A percentile compares a stretch with the other conserved stretches of the same genome.
phyloP scores from a whole-genome alignment of 1,140 invertebrate species.

The Hyles vespertilio region DNA sequence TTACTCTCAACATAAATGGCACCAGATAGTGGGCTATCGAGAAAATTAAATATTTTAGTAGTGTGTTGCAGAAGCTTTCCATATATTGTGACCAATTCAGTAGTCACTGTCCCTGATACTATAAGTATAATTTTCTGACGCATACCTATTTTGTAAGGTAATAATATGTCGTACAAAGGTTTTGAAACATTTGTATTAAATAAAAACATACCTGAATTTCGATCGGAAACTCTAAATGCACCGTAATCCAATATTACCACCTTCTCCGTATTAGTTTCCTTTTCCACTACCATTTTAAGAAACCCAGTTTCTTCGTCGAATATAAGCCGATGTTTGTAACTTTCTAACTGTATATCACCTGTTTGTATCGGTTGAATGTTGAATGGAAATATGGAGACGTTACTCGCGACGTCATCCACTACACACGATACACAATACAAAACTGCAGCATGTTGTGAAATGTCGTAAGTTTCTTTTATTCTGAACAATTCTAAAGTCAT shows the following conservation, averaged over 20 bases:
- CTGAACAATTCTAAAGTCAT: conserved; percentile 83
- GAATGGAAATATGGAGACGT: conserved; percentile 53
- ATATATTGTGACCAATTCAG: conserved; percentile 83
- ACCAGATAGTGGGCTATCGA: conserved; percentile 76
- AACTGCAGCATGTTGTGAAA: conserved; percentile 67
- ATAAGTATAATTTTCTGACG: conserved; percentile 81
- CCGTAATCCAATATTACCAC: conserved; percentile 46
- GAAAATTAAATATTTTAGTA: conserved; percentile 80
- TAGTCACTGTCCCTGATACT: conserved; percentile 82
- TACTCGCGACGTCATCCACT: conserved; percentile 46
- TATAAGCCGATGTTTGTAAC: conserved; percentile 80
- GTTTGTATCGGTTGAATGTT: conserved; percentile 77
- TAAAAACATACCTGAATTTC: conserved; percentile 53
- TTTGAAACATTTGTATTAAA: conserved; percentile 51
- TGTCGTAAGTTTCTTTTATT: conserved; percentile 59
- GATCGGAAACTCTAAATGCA: conserved; percentile 47
- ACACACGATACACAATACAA: conserved; percentile 80
- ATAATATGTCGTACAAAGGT: conserved; percentile 47
- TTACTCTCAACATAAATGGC: conserved; percentile 83
- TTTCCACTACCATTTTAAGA: conserved; percentile 72
- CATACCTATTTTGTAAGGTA: conserved; percentile 40
- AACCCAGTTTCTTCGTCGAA: conserved; percentile 86
- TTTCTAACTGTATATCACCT: conserved; percentile 87
- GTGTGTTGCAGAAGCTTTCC: conserved; percentile 81
- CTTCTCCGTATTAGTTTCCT: conserved; percentile 40